Base-by-base conservation (phyloP, 2,888 invertebrate genomes). In the Lasioglossum lativentre region DNA sequence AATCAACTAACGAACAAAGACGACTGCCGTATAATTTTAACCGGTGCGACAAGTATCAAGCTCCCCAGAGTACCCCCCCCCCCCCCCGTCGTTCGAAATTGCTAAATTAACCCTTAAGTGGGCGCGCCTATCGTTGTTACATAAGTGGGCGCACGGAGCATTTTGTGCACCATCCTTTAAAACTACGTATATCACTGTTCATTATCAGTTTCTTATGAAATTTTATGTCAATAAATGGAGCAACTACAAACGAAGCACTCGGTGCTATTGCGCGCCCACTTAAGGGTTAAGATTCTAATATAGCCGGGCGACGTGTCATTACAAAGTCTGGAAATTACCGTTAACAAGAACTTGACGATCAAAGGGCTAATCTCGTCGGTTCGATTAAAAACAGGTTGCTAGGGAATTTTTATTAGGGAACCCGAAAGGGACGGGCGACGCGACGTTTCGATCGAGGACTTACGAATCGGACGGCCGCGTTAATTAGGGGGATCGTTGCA, bases 401-500 rank as follows among this genome's bases (percentile, higher is more conserved):
- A 23, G 1, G 23, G 68, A 23, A 68, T 40, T n/a, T 68, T 38
- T 38, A 68, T 68, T 40, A n/a, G 12, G 19, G 23, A 68, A 10
- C 23, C 8, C 4, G 12, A 1, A n/a, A 40, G 40, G 16, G n/a
- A 27, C 23, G 68, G 30, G n/a, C n/a, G n/a, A n/a, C n/a, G 68
- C 38, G 38, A 10, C 34, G 8, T 38, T 68, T 23, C 68, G 23
- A 40, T 38, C 23, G n/a, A 12, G 40, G 19, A n/a, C 40, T 4
- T 38, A 4, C 38, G 38, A 40, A n/a, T 40, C 68, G 23, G 12
- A 23, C 4, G 34, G 30, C 19, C 4, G 19, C 10, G 68, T 12
- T 82, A 68, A 78, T 70, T 34, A 23, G 59, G 12, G 30, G 40
- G 70, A 47, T 45, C 75, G 19, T 34, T 23, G 72, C 56, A 70